Evolutionary conservation across 2,888 invertebrate species (phyloP).

Genomic region (Sclerodermus sp.): DNA sequence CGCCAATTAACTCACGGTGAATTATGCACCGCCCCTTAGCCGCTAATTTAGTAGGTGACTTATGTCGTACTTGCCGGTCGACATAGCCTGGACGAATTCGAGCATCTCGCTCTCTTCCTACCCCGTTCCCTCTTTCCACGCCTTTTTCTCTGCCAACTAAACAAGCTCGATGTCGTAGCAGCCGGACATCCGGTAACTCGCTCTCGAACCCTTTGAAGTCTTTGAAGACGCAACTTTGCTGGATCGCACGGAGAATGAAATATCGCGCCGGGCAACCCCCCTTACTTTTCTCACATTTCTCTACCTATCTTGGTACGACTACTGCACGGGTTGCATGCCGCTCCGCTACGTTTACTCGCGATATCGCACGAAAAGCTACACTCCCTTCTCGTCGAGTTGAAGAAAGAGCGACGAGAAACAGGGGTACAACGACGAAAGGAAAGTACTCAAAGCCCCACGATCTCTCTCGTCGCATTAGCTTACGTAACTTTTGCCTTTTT

Average conservation of each 20-base stretch:
- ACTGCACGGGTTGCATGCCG: too few species aligned
- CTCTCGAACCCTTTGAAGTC: conserved; percentile 42
- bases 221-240: conserved; percentile 41
- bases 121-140: conserved; percentile 4
- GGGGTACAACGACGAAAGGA: too few species aligned
- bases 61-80: conserved; percentile 50
- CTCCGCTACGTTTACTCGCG: too few species aligned
- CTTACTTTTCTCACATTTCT: too few species aligned
- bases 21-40: conserved; percentile 51
- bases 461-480: too few species aligned
- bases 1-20: conserved; percentile 56
- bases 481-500: too few species aligned
- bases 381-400: too few species aligned
- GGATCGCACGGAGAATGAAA: conserved; percentile 52
- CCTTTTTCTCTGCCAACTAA: conserved; percentile 5
- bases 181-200: conserved; percentile 49
- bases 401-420: too few species aligned
- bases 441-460: too few species aligned
- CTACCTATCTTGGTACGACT: too few species aligned
- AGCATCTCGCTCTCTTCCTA: conserved; percentile 24
- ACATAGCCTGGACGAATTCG: conserved; percentile 43
- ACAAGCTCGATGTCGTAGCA: conserved; percentile 21
- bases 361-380: too few species aligned
- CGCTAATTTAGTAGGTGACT: conserved; percentile 56
- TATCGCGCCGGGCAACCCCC: conserved; percentile 29